Evolutionary conservation across 2,113 vertebrate genomes (phyloP).

Genomic region (Eretmochelys imbricata): DNA sequence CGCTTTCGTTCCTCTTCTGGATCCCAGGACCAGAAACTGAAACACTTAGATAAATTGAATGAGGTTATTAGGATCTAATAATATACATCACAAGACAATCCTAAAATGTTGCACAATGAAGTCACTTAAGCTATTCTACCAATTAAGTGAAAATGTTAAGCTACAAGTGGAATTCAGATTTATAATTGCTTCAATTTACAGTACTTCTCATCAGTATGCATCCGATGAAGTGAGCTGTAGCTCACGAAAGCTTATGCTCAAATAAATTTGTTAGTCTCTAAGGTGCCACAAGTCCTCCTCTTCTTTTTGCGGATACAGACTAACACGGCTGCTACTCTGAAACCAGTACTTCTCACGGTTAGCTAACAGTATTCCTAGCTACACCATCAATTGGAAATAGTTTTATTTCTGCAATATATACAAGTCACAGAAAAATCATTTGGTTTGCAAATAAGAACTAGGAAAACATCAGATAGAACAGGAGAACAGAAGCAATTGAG

Average conservation of each 20-base stretch:
- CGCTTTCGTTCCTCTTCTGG: conserved; percentile 96
- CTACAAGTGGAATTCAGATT: neutral
- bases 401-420: neutral
- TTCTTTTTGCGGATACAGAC: too few species aligned
- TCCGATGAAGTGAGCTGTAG: too few species aligned
- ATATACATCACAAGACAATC: neutral
- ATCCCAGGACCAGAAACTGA: conserved; percentile 94
- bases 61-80: conserved; percentile 56
- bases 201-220: neutral
- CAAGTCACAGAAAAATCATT: neutral
- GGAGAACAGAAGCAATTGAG: neutral
- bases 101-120: neutral
- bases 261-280: too few species aligned
- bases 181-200: neutral
- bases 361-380: neutral
- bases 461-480: neutral
- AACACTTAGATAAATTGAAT: conserved; percentile 79
- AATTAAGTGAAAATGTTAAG: fast-evolving
- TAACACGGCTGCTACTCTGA: too few species aligned
- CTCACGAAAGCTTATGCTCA: too few species aligned
- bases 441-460: conserved; percentile 25
- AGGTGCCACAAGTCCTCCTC: too few species aligned
- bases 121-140: fast-evolving
- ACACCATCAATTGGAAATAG: neutral
- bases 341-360: neutral